phyloP scores from a whole-genome alignment of 2,113 vertebrate genomes.

The Nymphicus hollandicus region DNA sequence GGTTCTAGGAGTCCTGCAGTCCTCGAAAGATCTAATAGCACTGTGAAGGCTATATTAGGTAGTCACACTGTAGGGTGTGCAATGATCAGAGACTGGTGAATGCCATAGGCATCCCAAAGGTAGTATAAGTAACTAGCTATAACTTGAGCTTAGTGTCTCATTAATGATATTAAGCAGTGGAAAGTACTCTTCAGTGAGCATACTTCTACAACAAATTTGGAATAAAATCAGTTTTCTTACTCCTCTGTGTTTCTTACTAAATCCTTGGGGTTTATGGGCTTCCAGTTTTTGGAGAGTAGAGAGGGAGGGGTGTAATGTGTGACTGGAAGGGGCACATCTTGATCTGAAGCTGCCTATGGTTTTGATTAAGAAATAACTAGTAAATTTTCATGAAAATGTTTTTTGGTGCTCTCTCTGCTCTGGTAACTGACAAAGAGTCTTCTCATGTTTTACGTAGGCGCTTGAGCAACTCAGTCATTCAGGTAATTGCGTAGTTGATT shows the following conservation, averaged over 20 bases:
- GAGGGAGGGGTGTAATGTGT: neutral
- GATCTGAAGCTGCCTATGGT: neutral
- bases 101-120: neutral
- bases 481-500: neutral
- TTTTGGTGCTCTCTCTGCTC: neutral
- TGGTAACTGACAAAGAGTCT: neutral
- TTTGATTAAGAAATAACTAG: neutral
- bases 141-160: neutral
- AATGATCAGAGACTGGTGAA: neutral
- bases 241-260: neutral
- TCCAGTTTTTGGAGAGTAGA: neutral
- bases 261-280: neutral
- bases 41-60: neutral
- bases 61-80: neutral
- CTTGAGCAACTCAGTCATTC: neutral
- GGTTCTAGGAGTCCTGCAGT: neutral
- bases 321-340: neutral
- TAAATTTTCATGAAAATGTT: neutral
- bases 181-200: neutral
- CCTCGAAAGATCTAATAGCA: neutral
- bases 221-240: neutral
- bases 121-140: neutral
- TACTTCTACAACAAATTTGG: neutral
- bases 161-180: neutral
- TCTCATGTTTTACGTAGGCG: neutral